Evolutionary conservation across 2,797 vertebrate species (phyloP), one percentile per base, ranked within the genome.

Genomic region (Acestrorhynchus altus): DNA sequence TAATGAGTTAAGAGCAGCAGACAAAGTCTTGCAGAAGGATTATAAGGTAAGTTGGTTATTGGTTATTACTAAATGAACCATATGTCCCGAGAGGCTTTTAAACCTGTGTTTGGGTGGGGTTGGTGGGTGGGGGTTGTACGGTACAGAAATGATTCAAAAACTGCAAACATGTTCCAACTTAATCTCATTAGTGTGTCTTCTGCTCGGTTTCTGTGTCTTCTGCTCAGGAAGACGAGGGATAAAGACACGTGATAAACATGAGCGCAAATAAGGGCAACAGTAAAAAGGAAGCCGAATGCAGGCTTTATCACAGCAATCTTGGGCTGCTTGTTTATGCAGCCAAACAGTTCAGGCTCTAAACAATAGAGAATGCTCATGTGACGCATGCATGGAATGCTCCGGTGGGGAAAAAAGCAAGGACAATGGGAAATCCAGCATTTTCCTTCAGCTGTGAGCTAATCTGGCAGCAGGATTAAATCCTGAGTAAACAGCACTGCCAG

Each of bases 131-230:
- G 81, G 72, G 52, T 47, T 78, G 79, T n/a, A n/a, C n/a, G n/a
- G n/a, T n/a, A n/a, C 83, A 82, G 81, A 82, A 90, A 87, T 90
- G 87, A 90, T 91, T 91, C 86, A 89, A 85, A 87, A 86, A 78
- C 83, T 86, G 87, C 90, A 90, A 89, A 91, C 88, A 90, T 86
- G 85, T 87, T 87, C 82, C 79, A 86, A 81, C 80, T 83, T 90
- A 90, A 93, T 93, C 87, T 88, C 85, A 88, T 92, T 92, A 90
- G 85, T 78, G 83, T 69, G 54, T 64, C 15, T 83, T 81, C 86
- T 89, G 81, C 79, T 79, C 81, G 83, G 84, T 81, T 84, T 83
- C 65, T 73, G 74, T 78, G 89, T n/a, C n/a, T n/a, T n/a, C n/a
- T n/a, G n/a, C n/a, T n/a, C 57, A 10, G 57, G 87, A 81, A 81